Percentiles rank a stretch among this genome's conserved stretches.
phyloP scores from a whole-genome alignment of 2,888 invertebrate species.

The Phytoseiulus persimilis region DNA sequence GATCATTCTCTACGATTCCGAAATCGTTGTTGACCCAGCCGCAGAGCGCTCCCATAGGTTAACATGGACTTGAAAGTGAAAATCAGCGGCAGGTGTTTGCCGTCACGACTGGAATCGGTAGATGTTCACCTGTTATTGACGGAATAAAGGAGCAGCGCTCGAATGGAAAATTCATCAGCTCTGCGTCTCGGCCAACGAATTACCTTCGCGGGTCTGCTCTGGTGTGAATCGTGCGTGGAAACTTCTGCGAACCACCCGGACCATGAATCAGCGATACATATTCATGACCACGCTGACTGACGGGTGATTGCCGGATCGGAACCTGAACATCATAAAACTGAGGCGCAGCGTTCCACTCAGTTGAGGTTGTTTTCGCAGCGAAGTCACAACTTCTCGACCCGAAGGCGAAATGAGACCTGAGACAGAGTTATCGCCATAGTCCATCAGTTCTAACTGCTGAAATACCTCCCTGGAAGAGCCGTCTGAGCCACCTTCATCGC shows the following conservation, averaged over 20 bases:
- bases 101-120: not conserved
- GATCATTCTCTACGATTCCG: not conserved
- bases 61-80: not conserved
- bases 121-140: not conserved
- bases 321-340: not conserved
- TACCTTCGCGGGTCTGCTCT: not conserved
- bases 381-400: no score
- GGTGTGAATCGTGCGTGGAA: not conserved
- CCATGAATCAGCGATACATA: not conserved
- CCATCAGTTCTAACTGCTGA: no score
- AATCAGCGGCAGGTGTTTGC: not conserved
- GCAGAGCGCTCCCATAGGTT: not conserved
- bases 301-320: not conserved
- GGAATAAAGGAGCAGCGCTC: not conserved
- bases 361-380: no score
- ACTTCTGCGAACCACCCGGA: not conserved
- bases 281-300: not conserved
- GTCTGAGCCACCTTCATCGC: no score
- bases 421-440: no score
- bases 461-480: no score
- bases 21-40: not conserved
- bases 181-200: not conserved
- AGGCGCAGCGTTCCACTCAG: not conserved
- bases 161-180: not conserved
- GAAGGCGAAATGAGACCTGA: no score